Percentiles rank a stretch among this genome's conserved stretches.
Conservation (phyloP, 2,888 invertebrate genomes). For the Hoplodrina blanda region DNA sequence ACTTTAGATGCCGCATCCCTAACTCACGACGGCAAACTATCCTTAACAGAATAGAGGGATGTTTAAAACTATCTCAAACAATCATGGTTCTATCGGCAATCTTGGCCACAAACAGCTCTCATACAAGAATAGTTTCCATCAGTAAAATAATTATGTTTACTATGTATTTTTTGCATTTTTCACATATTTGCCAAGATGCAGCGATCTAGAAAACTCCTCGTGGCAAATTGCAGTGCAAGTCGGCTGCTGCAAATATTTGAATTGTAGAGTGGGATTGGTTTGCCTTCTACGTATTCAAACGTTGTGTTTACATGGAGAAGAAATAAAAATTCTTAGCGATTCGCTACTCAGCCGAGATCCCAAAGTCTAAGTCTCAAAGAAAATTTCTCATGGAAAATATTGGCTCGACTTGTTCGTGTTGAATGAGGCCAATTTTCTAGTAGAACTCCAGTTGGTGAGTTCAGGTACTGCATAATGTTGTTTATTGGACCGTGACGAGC, state of each 20-base stretch:
- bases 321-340: slow-evolving; percentile 81
- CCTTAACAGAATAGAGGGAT: slow-evolving; percentile 17
- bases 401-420: slow-evolving; percentile 54
- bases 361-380: slow-evolving; percentile 52
- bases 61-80: too few species aligned
- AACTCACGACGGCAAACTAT: slow-evolving; percentile 19
- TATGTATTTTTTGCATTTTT: slow-evolving; percentile 62
- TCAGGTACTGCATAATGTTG: slow-evolving; percentile 62
- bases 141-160: slow-evolving; percentile 68
- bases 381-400: slow-evolving; percentile 53
- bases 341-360: slow-evolving; percentile 55
- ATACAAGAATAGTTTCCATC: slow-evolving; percentile 46
- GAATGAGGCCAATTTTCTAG: slow-evolving; percentile 65
- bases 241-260: slow-evolving; percentile 87
- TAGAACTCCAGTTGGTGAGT: slow-evolving; percentile 50
- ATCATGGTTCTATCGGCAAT: slow-evolving; percentile 20
- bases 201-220: slow-evolving; percentile 72
- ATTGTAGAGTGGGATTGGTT: slow-evolving; percentile 89
- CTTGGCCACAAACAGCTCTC: slow-evolving; percentile 20
- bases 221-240: slow-evolving; percentile 84
- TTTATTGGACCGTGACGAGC: slow-evolving; percentile 69
- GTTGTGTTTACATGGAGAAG: slow-evolving; percentile 82
- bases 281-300: slow-evolving; percentile 83
- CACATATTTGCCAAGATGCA: slow-evolving; percentile 66
- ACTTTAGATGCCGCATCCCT: slow-evolving; percentile 5